phyloP scores from a whole-genome alignment of 2,888 invertebrate genomes.

The Syritta pipiens region DNA sequence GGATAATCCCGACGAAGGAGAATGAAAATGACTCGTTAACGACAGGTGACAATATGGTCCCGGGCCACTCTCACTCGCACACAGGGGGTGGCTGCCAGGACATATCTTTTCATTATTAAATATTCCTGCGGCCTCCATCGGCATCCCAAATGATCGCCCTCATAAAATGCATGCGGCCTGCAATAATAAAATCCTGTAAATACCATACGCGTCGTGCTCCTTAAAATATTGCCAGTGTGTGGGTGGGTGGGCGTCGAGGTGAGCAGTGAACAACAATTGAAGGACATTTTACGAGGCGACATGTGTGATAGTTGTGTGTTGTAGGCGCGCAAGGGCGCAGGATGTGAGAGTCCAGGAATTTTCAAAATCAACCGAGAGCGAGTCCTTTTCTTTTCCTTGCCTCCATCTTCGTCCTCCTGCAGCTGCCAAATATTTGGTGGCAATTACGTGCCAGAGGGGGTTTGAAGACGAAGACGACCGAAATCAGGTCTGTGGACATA shows the following conservation, averaged over 20 bases:
- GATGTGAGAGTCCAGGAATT: slow-evolving; percentile 25
- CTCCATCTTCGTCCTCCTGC: slow-evolving; percentile 17
- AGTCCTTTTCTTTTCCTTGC: slow-evolving; percentile 29
- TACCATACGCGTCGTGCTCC: slow-evolving; percentile 44
- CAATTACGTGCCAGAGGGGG: slow-evolving; percentile 15
- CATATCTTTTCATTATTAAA: slow-evolving; percentile 66
- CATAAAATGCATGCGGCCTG: slow-evolving; percentile 67
- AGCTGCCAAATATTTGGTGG: slow-evolving; percentile 48
- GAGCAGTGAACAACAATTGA: slow-evolving; percentile 36
- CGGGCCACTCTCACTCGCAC: slow-evolving; percentile 5
- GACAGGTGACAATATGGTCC: slow-evolving; percentile 60
- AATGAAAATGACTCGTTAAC: slow-evolving; percentile 64
- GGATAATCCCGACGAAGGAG: slow-evolving; percentile 40
- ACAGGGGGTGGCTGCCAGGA: slow-evolving; percentile 18
- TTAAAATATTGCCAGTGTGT: slow-evolving; percentile 17
- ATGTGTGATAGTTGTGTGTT: slow-evolving; percentile 60
- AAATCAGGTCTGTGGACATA: slow-evolving; percentile 62
- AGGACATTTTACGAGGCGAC: slow-evolving; percentile 63
- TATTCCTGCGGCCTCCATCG: slow-evolving; percentile 28
- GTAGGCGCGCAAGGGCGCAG: slow-evolving; percentile 21
- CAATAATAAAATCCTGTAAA: slow-evolving; percentile 67
- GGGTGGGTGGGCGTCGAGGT: background rate
- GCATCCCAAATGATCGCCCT: slow-evolving; percentile 43
- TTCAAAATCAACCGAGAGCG: slow-evolving; percentile 24
- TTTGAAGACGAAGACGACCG: background rate